These are phyloP conservation scores for Synaphobranchus kaupii DNA, from an alignment of 2,797 vertebrate species.

Conservation along the genomic window DNA sequence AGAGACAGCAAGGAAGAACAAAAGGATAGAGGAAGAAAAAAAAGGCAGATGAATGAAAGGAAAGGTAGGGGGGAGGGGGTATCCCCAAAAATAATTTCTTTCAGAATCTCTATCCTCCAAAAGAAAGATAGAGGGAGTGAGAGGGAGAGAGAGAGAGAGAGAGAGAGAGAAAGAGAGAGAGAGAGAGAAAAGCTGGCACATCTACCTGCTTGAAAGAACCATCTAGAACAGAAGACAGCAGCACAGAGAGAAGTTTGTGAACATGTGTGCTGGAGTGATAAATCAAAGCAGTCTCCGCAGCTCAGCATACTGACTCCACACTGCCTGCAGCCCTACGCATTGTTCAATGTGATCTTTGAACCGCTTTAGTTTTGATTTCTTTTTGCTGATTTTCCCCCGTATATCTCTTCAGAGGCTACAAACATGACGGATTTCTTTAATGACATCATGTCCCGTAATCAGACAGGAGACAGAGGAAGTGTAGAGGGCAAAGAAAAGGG, in stretches of 20 bases:
- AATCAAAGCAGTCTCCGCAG: conserved; percentile 9
- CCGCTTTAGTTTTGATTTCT: not conserved
- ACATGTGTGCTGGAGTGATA: not conserved
- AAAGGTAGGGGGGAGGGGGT: conserved; percentile 32
- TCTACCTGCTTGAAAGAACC: not conserved
- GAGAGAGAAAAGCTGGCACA: conserved; percentile 28
- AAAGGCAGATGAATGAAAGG: conserved; percentile 19
- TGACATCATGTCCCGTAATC: not conserved
- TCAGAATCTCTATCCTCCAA: not conserved
- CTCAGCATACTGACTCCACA: not conserved
- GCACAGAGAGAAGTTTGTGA: conserved; percentile 12
- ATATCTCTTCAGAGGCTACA: not conserved
- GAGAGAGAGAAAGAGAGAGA: not conserved
- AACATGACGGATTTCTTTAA: conserved; percentile 11
- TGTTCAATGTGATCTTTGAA: conserved; percentile 24
- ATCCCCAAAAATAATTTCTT: not conserved
- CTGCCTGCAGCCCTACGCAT: not conserved
- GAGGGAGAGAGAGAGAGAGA: not conserved
- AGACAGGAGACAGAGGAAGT: not conserved
- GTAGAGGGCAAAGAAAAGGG: not conserved
- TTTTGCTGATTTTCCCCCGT: not conserved
- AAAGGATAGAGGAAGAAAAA: not conserved
- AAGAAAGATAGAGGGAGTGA: not conserved
- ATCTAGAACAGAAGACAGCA: conserved; percentile 24
- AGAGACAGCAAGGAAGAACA: conserved; percentile 44